A percentile compares a stretch with the other conserved stretches of the same genome.
Conservation (phyloP, 2,797 vertebrate species). For the Eutrigla gurnardus region DNA sequence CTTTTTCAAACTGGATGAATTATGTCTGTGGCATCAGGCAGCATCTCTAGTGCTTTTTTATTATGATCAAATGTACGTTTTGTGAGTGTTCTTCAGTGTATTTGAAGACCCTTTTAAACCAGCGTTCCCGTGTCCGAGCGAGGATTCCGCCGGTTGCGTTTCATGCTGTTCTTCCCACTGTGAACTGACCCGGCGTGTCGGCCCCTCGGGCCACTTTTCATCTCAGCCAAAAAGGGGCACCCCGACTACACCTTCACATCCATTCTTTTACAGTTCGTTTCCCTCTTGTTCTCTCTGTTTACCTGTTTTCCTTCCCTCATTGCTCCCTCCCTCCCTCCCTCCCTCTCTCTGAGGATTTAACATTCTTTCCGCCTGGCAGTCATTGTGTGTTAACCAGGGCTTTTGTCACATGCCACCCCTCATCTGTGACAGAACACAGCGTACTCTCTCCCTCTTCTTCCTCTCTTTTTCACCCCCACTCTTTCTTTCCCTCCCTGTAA, state of each 20-base stretch:
- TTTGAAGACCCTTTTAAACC: no score
- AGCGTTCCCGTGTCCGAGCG: no score
- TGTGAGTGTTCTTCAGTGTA: no score
- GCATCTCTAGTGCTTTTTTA: no score
- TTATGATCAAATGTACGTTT: no score
- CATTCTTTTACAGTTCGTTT: slow-evolving; percentile 66
- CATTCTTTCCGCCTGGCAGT: slow-evolving; percentile 84
- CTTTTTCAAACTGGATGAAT: not conserved
- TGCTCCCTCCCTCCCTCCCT: slow-evolving; percentile 25
- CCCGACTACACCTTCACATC: slow-evolving; percentile 56
- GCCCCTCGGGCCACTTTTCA: slow-evolving; percentile 16
- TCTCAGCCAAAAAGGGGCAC: slow-evolving; percentile 26
- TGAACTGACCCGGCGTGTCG: slow-evolving; percentile 19
- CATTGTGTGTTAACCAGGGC: slow-evolving; percentile 75
- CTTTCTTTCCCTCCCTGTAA: slow-evolving; percentile 7
- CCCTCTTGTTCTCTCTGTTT: slow-evolving; percentile 53
- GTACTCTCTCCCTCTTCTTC: slow-evolving; percentile 25
- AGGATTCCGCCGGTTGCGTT: not conserved
- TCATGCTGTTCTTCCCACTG: slow-evolving; percentile 1
- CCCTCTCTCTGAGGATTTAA: slow-evolving; percentile 72
- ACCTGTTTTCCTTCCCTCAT: slow-evolving; percentile 51
- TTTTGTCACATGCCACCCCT: slow-evolving; percentile 79
- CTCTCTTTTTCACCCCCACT: slow-evolving; percentile 19
- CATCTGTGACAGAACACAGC: slow-evolving; percentile 62
- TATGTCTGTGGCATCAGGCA: not conserved